Evolutionary conservation across 2,888 invertebrate species (phyloP).

Genomic region (Pharmacophagus antenor): DNA sequence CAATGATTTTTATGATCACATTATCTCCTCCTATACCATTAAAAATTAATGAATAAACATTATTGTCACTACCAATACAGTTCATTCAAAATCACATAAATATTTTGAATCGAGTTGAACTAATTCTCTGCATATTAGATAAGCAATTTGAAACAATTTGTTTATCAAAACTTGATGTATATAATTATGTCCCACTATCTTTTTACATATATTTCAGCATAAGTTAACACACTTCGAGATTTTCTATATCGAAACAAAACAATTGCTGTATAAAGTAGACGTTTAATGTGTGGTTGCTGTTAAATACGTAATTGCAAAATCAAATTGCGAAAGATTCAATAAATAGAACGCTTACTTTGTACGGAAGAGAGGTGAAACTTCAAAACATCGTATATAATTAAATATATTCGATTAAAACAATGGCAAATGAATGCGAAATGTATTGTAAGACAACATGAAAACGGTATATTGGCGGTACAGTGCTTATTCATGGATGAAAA

Average conservation of each 20-base stretch:
- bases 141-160: too few species aligned
- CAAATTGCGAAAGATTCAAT: constrained; percentile 9
- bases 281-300: not conserved
- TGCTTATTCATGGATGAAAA: not conserved
- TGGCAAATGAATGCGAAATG: not conserved
- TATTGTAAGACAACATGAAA: not conserved
- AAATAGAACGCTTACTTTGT: constrained; percentile 16
- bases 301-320: constrained; percentile 2
- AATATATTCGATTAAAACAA: constrained; percentile 26
- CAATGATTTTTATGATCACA: too few species aligned
- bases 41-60: too few species aligned
- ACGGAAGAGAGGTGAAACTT: constrained; percentile 7
- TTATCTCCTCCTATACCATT: too few species aligned
- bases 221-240: not conserved
- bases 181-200: too few species aligned
- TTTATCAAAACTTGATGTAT: too few species aligned
- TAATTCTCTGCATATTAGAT: too few species aligned
- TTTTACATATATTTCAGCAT: not conserved
- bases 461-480: constrained; percentile 15
- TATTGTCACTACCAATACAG: too few species aligned
- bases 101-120: too few species aligned
- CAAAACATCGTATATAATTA: constrained; percentile 15
- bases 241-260: not conserved
- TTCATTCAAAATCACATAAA: too few species aligned
- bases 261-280: constrained; percentile 16